Conservation (phyloP, 92 coral and sea anemone species). For the Porites rus region DNA sequence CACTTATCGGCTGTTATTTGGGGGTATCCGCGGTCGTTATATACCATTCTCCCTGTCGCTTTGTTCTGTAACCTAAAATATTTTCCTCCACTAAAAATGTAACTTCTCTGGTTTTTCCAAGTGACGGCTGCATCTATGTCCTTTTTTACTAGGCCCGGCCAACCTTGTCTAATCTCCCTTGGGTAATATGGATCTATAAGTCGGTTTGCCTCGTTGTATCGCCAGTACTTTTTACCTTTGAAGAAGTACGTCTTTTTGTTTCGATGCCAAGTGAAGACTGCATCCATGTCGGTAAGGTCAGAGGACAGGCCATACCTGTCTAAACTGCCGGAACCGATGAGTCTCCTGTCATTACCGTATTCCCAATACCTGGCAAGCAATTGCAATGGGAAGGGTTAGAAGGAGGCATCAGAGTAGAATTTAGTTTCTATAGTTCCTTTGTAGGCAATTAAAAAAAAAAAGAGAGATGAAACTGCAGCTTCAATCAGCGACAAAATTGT, state of each 20-base stretch:
- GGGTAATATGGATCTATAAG: background rate
- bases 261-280: background rate
- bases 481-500: too few species aligned
- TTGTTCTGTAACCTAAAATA: background rate
- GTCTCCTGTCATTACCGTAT: background rate
- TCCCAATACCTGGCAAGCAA: background rate
- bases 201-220: slow-evolving; percentile 6
- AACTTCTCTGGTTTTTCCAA: background rate
- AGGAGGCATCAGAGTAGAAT: too few species aligned
- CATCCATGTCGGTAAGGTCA: background rate
- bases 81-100: background rate
- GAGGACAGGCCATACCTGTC: background rate
- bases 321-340: background rate
- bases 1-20: background rate
- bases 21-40: background rate
- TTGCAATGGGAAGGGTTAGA: background rate
- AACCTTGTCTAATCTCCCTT: background rate
- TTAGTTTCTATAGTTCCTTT: too few species aligned
- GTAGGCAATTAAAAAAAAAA: too few species aligned
- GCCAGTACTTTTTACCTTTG: slow-evolving; percentile 17
- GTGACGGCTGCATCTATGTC: background rate
- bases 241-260: background rate
- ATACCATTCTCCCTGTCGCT: background rate
- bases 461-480: too few species aligned
- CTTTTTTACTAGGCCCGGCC: background rate